Evolutionary conservation across 2,113 vertebrate genomes (phyloP), one percentile per base, ranked within the genome.

Genomic region (Chascanopsetta lugubris): DNA sequence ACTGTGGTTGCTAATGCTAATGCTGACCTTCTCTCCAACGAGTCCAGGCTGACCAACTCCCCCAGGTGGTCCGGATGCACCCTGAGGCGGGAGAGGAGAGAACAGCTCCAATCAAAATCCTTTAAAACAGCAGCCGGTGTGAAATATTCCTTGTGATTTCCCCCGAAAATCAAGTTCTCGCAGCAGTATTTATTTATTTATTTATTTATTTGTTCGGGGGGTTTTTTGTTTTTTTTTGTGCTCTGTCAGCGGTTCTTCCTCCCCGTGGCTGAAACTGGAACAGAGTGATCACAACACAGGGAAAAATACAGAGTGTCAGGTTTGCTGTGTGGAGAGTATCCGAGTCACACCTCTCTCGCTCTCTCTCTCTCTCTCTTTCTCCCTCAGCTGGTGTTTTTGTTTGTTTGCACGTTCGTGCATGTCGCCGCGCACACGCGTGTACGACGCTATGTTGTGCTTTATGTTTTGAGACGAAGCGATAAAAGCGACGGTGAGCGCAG

Each of bases 1-100:
- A 62, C 6, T 17, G 36, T 27, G 25, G 8, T 53, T 42, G 30
- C 50, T 79, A 43, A 66, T 49, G 46, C 34, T 20, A 72, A 59
- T 45, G 22, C 86, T 72, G 61, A 97, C 96, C 94, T 97, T 98
- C 72, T 97, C 94, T 20, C 96, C 96, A 45, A 95, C 94, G 2
- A 85, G 61, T 0, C 96, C 96, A 0, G 93, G 95, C 58, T 96
- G 94, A 9, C 96, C 96, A 5, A 94, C 69, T 22, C 95, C 94
- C 1, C 96, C 96, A 3, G 88, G 70, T 61, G 91, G 77, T 24
- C 96, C 96, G 10, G 80, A 74, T 24, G 89, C 32, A 1, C 94
- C 95, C 96, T 97, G 64, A 40, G 53, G 50, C 65, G 64, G 27
- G 49, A 70, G 22, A n/a, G 79, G 46, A 76, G 45, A 77, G 21